These are phyloP conservation scores for Aethes cnicana DNA, from an alignment of 2,888 invertebrate genomes.

Conservation along the genomic window DNA sequence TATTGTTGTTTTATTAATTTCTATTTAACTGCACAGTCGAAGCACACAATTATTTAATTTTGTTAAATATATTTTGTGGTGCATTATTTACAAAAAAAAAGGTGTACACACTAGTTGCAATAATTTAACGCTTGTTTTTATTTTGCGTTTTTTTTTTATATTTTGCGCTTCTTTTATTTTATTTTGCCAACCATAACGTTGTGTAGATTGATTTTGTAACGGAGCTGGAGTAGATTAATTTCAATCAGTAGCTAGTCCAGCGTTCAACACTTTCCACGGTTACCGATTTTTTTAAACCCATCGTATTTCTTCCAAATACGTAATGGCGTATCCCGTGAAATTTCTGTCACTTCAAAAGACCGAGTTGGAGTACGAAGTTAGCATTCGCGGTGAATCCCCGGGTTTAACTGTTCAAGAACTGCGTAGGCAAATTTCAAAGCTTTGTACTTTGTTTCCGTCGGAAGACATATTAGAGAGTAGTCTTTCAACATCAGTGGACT, in stretches of 20 bases:
- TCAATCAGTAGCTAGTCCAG: too few species aligned
- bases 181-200: neutral
- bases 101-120: conserved; percentile 1
- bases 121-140: neutral
- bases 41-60: too few species aligned
- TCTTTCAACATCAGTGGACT: neutral
- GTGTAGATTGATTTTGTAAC: neutral
- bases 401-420: conserved; percentile 18
- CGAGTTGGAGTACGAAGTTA: conserved; percentile 28
- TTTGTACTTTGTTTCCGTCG: neutral
- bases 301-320: neutral
- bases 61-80: too few species aligned
- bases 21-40: too few species aligned
- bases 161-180: neutral
- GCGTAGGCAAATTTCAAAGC: conserved; percentile 15
- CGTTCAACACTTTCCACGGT: too few species aligned
- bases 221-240: neutral
- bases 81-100: too few species aligned
- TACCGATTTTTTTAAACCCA: too few species aligned
- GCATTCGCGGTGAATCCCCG: conserved; percentile 19
- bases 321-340: conserved; percentile 15
- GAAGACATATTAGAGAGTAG: neutral
- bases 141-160: neutral
- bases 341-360: conserved; percentile 27
- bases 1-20: too few species aligned